Conservation (phyloP, 2,113 vertebrate species). For the Falco punctatus region DNA sequence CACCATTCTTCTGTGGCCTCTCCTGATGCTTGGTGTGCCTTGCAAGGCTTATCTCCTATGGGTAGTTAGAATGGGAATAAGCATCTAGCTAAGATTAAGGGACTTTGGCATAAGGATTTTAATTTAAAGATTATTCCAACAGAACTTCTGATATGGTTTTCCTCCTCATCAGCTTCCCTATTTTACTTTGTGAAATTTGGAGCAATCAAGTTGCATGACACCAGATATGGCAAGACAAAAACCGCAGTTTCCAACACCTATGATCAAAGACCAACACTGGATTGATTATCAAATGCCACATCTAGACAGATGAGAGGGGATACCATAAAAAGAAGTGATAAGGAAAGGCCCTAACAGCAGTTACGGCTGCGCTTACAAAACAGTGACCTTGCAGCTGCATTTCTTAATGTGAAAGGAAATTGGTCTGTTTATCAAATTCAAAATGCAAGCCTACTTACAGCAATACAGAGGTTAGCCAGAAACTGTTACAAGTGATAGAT, state of each 20-base stretch:
- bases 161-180: not conserved
- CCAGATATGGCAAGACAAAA: not conserved
- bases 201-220: not conserved
- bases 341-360: not conserved
- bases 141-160: not conserved
- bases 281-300: not conserved
- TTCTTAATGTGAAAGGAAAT: not conserved
- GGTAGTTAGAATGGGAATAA: not conserved
- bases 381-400: not conserved
- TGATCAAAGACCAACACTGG: not conserved
- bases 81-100: not conserved
- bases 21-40: not conserved
- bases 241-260: not conserved
- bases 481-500: not conserved
- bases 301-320: not conserved
- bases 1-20: not conserved
- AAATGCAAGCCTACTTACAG: not conserved
- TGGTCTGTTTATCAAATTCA: not conserved
- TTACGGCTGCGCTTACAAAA: not conserved
- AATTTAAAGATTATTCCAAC: not conserved
- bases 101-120: not conserved
- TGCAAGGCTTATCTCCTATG: accelerated
- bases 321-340: not conserved
- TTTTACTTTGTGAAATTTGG: not conserved
- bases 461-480: not conserved